A percentile compares a stretch with the other conserved stretches of the same genome.
phyloP scores from a whole-genome alignment of 2,113 vertebrate species.

The Gorilla gorilla region DNA sequence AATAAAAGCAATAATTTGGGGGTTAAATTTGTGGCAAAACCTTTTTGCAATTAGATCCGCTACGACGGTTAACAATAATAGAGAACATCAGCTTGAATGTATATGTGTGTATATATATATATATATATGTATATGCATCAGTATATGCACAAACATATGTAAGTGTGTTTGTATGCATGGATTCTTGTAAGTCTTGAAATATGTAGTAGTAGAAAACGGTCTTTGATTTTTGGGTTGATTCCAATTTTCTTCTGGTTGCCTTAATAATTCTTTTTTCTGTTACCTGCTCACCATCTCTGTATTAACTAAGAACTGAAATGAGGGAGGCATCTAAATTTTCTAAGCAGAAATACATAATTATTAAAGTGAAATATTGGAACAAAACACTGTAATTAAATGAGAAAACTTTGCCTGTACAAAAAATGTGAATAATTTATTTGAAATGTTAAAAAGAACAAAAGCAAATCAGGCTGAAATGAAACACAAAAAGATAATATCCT shows the following conservation, averaged over 20 bases:
- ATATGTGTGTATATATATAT: no score
- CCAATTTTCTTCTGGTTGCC: neutral
- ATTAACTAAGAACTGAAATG: slow-evolving; percentile 28
- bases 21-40: neutral
- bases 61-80: neutral
- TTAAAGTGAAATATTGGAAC: neutral
- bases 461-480: slow-evolving; percentile 32
- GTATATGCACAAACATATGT: neutral
- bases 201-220: neutral
- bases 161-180: neutral
- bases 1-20: neutral
- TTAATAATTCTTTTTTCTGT: neutral
- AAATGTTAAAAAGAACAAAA: slow-evolving; percentile 17
- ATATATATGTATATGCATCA: neutral
- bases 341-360: neutral
- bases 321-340: neutral
- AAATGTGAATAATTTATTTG: slow-evolving; percentile 1
- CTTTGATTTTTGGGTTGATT: neutral
- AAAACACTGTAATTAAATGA: neutral
- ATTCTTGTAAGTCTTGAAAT: neutral
- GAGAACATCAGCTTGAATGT: neutral
- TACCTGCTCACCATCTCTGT: neutral
- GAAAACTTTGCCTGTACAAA: neutral
- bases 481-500: neutral
- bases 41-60: neutral